These are phyloP conservation scores for Elysia chlorotica DNA, from an alignment of 1,140 invertebrate species.

Conservation along the genomic window DNA sequence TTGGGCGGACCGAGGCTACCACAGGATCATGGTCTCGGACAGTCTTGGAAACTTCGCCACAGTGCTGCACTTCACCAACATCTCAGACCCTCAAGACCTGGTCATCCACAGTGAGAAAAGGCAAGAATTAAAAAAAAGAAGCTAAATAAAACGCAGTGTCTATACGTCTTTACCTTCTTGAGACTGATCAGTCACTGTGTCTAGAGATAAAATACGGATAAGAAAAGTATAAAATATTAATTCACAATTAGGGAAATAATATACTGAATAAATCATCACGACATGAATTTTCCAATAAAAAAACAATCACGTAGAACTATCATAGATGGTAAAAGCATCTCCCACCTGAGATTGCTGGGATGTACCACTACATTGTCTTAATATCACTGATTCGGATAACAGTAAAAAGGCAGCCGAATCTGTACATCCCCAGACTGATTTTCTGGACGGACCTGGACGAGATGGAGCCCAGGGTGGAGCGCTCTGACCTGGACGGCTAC, in stretches of 20 bases:
- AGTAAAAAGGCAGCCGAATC: background rate
- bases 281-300: background rate
- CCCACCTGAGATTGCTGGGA: background rate
- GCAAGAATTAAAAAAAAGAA: background rate
- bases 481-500: constrained; percentile 7
- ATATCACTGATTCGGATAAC: too few relatives aligned
- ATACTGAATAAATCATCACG: background rate
- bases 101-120: constrained; percentile 4
- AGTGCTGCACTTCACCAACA: constrained; percentile 5
- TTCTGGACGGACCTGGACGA: constrained; percentile 8
- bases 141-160: background rate
- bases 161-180: background rate
- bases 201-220: background rate
- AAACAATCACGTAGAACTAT: background rate
- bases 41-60: background rate
- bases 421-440: background rate
- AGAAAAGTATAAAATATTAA: background rate
- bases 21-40: constrained; percentile 2
- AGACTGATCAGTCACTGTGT: background rate
- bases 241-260: background rate
- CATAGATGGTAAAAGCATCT: background rate
- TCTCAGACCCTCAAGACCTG: background rate
- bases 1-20: constrained; percentile 1
- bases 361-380: background rate
- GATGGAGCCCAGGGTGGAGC: background rate